Conservation (phyloP, 64 coral and sea anemone genomes). For the Hydrozoanthus tunicans region DNA sequence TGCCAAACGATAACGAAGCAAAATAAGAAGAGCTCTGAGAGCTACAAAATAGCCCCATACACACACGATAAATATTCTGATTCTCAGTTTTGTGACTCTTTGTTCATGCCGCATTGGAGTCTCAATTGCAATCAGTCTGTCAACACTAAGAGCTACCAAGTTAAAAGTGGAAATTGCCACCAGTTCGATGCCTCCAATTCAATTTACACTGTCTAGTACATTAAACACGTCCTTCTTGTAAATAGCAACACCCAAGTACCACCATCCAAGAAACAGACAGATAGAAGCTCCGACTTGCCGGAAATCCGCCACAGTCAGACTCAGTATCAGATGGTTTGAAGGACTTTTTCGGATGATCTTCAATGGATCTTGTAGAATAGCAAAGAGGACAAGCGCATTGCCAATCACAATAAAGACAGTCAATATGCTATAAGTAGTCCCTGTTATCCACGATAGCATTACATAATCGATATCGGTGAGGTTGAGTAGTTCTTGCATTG, state of each 20-base stretch:
- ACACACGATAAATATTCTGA: background rate
- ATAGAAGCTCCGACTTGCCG: background rate
- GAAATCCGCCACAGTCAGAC: background rate
- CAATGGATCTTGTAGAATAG: background rate
- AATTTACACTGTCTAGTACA: background rate
- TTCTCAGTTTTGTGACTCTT: background rate
- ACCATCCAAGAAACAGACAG: background rate
- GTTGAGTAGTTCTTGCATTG: background rate
- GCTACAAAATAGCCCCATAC: background rate
- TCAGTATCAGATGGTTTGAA: background rate
- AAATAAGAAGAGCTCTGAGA: background rate
- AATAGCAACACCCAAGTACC: background rate
- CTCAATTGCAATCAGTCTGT: slow-evolving; percentile 9
- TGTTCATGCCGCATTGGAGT: background rate
- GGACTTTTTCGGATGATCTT: background rate
- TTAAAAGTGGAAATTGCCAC: background rate
- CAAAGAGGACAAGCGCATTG: background rate
- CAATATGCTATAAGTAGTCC: background rate
- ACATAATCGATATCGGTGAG: background rate
- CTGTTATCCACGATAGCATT: too few species aligned
- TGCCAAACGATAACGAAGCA: background rate
- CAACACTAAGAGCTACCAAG: background rate
- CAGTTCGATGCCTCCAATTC: background rate
- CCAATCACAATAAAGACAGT: background rate
- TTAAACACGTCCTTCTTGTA: background rate